Conservation (phyloP, 2,797 vertebrate species). For the Melanotaenia pygmaea region DNA sequence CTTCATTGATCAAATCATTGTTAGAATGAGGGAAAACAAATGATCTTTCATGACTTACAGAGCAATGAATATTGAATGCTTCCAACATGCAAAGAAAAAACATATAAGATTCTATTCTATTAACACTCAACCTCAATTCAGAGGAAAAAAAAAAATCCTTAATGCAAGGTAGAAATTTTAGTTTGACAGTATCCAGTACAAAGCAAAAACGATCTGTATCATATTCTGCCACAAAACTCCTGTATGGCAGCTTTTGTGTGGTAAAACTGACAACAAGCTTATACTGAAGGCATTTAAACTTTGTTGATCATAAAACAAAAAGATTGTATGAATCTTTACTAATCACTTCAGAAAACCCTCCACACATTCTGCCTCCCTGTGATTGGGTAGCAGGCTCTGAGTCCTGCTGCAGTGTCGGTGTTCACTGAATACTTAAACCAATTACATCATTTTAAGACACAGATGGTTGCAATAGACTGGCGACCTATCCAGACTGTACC, state of each 20-base stretch:
- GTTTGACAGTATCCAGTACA: constrained; percentile 1
- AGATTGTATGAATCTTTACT: not conserved
- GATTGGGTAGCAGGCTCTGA: not conserved
- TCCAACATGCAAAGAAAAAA: not conserved
- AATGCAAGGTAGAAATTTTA: constrained; percentile 2
- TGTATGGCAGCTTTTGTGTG: not conserved
- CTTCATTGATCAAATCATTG: constrained; percentile 16
- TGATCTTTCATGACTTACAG: constrained; percentile 17
- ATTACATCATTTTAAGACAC: constrained; percentile 7
- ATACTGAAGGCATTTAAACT: not conserved
- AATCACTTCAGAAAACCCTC: not conserved
- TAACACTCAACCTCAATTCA: not conserved
- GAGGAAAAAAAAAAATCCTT: not conserved
- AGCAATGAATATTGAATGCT: constrained; percentile 11
- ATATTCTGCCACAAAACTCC: not conserved
- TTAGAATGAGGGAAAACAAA: constrained; percentile 12
- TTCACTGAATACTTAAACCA: not conserved
- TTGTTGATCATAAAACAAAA: not conserved
- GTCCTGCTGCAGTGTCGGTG: not conserved
- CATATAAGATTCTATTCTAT: not conserved
- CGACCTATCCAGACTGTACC: too few relatives aligned
- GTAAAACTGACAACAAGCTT: not conserved
- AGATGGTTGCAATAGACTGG: not conserved
- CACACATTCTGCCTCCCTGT: not conserved
- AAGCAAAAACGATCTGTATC: not conserved